Conservation (phyloP, 2,113 vertebrate species). For the Poeciliopsis turrubarensis region DNA sequence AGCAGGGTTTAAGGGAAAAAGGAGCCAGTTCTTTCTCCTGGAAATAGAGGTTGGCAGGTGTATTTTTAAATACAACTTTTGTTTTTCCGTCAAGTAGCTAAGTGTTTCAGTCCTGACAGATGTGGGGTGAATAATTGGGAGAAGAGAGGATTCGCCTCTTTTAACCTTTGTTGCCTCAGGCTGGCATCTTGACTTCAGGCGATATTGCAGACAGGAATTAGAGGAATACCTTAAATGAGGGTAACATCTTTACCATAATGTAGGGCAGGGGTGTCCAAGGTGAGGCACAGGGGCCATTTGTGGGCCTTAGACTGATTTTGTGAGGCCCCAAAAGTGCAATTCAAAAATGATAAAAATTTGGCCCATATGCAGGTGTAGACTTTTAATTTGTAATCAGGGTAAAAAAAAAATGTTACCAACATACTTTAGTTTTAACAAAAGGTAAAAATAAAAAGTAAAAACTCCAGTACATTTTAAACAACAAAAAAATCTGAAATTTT, state of each 20-base stretch:
- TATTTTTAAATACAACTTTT: conserved; percentile 20
- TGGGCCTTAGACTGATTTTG: too few species aligned
- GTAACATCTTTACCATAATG: not conserved
- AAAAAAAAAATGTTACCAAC: too few species aligned
- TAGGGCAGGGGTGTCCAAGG: too few species aligned
- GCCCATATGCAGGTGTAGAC: too few species aligned
- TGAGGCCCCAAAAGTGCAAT: too few species aligned
- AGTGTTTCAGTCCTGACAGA: conserved; percentile 11
- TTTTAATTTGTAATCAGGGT: too few species aligned
- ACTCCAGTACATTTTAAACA: too few species aligned
- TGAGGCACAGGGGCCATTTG: too few species aligned
- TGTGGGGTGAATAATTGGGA: not conserved
- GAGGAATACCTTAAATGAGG: not conserved
- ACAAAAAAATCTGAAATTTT: too few species aligned
- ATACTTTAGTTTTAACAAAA: too few species aligned
- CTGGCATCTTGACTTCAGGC: not conserved
- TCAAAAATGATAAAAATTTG: too few species aligned
- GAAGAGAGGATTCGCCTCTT: conserved; percentile 3
- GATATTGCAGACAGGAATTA: not conserved
- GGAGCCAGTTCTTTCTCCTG: conserved; percentile 3
- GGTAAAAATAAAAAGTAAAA: too few species aligned
- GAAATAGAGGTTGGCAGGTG: conserved; percentile 13
- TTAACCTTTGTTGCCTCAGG: conserved; percentile 6
- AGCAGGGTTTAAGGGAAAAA: conserved; percentile 21
- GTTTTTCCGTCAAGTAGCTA: conserved; percentile 4